Evolutionary conservation across 2,888 invertebrate species (phyloP).

Genomic region (Eurytoma californica): DNA sequence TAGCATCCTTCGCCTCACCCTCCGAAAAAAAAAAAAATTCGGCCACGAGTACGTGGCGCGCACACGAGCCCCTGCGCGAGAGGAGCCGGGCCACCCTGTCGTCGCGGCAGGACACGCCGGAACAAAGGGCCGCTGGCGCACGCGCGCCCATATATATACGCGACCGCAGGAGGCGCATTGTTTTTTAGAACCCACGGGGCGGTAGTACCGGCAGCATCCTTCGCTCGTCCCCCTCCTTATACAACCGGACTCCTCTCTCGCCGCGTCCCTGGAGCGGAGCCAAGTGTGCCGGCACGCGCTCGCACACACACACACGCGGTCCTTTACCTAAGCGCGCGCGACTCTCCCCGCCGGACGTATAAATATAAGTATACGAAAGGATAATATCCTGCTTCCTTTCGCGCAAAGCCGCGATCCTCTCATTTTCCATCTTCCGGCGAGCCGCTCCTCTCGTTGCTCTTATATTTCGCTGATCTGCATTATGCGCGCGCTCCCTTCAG

Average conservation of each 20-base stretch:
- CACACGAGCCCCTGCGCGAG: slow-evolving; percentile 11
- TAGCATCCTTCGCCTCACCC: background rate
- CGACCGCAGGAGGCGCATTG: slow-evolving; percentile 23
- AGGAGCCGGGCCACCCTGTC: slow-evolving; percentile 23
- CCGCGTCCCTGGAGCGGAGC: slow-evolving; percentile 22
- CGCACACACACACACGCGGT: background rate
- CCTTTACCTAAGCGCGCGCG: too few relatives aligned
- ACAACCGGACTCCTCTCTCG: background rate
- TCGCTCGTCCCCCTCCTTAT: slow-evolving; percentile 1
- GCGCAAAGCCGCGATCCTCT: slow-evolving; percentile 53
- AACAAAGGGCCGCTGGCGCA: slow-evolving; percentile 27
- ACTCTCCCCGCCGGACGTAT: slow-evolving; percentile 28
- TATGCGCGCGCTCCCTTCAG: background rate
- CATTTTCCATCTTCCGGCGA: background rate
- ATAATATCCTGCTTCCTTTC: slow-evolving; percentile 53
- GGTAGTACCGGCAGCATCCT: slow-evolving; percentile 6
- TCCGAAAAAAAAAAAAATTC: slow-evolving; percentile 15
- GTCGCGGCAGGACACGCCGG: slow-evolving; percentile 2
- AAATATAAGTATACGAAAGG: slow-evolving; percentile 39
- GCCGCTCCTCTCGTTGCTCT: background rate
- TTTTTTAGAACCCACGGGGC: slow-evolving; percentile 16
- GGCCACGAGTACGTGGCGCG: background rate
- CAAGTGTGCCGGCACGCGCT: slow-evolving; percentile 40
- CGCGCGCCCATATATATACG: slow-evolving; percentile 44
- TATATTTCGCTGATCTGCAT: background rate